Percentiles rank a stretch among this genome's conserved stretches.
These are phyloP conservation scores for Sycophila sp. DNA, from an alignment of 1,140 invertebrate genomes.

Conservation along the genomic window DNA sequence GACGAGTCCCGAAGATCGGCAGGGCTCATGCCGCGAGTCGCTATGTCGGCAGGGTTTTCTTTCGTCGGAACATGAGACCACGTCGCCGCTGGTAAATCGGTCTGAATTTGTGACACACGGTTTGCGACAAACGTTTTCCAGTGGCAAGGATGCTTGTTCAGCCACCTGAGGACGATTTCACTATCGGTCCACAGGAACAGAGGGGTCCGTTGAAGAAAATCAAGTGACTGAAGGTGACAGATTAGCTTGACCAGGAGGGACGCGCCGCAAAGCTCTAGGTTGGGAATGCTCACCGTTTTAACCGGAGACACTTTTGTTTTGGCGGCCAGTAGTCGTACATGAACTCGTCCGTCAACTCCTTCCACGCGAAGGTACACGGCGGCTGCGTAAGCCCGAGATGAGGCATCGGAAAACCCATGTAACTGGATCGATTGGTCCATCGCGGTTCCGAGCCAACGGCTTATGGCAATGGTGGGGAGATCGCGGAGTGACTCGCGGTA, in stretches of 20 bases:
- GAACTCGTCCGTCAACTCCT: too few relatives aligned
- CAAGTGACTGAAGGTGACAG: neutral
- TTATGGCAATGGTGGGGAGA: neutral
- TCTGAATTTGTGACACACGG: constrained; percentile 50
- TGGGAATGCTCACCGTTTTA: constrained; percentile 45
- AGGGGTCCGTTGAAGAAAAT: neutral
- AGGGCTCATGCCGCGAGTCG: constrained; percentile 48
- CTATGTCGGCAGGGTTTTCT: constrained; percentile 55
- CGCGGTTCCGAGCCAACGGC: constrained; percentile 32
- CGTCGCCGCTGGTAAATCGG: neutral
- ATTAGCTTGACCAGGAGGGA: constrained; percentile 30
- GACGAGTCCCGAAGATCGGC: constrained; percentile 37
- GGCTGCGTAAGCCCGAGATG: neutral
- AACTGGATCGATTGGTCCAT: neutral
- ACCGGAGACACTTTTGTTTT: constrained; percentile 42
- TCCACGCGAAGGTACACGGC: neutral
- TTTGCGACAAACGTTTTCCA: constrained; percentile 56
- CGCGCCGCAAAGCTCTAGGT: constrained; percentile 45
- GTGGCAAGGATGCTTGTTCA: constrained; percentile 37
- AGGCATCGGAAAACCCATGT: constrained; percentile 44
- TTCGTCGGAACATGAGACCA: constrained; percentile 40
- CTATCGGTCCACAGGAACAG: constrained; percentile 52
- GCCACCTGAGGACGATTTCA: constrained; percentile 46
- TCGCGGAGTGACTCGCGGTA: constrained; percentile 3
- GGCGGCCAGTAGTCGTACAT: neutral